phyloP scores from a whole-genome alignment of 2,888 invertebrate genomes.

The Camptogramma bilineatum region DNA sequence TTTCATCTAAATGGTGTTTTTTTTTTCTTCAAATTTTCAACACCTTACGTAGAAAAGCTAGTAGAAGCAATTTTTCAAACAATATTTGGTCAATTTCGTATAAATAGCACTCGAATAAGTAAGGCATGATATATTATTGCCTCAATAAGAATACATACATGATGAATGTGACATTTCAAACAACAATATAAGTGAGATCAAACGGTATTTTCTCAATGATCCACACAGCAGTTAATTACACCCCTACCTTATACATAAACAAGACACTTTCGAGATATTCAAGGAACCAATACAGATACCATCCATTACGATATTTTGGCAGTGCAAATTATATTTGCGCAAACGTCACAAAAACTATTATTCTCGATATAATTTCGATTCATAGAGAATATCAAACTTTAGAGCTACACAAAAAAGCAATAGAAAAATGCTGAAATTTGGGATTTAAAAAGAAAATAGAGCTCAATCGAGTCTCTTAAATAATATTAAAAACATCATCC shows the following conservation, averaged over 20 bases:
- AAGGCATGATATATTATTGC: slow-evolving; percentile 70
- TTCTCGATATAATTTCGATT: slow-evolving; percentile 18
- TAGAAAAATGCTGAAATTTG: slow-evolving; percentile 22
- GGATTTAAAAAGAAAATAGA: slow-evolving; percentile 41
- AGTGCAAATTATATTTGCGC: slow-evolving; percentile 47
- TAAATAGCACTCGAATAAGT: slow-evolving; percentile 62
- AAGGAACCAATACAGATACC: slow-evolving; percentile 28
- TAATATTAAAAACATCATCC: slow-evolving; percentile 80
- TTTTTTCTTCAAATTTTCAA: slow-evolving; percentile 62
- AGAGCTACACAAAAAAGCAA: slow-evolving; percentile 11
- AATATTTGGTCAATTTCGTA: slow-evolving; percentile 74
- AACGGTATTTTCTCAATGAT: slow-evolving; percentile 62
- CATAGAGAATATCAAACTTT: slow-evolving; percentile 3
- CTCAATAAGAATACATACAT: slow-evolving; percentile 62
- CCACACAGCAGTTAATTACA: slow-evolving; percentile 39
- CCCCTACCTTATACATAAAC: slow-evolving; percentile 39
- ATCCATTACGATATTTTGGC: slow-evolving; percentile 43
- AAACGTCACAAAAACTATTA: slow-evolving; percentile 22
- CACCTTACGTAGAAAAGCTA: slow-evolving; percentile 71
- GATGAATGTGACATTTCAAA: slow-evolving; percentile 47
- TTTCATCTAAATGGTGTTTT: slow-evolving; percentile 45
- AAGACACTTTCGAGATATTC: slow-evolving; percentile 37
- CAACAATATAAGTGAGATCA: slow-evolving; percentile 77
- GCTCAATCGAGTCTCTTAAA: slow-evolving; percentile 66
- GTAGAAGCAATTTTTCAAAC: slow-evolving; percentile 63